phyloP scores from a whole-genome alignment of 2,888 invertebrate species.

The Fabriciana adippe region DNA sequence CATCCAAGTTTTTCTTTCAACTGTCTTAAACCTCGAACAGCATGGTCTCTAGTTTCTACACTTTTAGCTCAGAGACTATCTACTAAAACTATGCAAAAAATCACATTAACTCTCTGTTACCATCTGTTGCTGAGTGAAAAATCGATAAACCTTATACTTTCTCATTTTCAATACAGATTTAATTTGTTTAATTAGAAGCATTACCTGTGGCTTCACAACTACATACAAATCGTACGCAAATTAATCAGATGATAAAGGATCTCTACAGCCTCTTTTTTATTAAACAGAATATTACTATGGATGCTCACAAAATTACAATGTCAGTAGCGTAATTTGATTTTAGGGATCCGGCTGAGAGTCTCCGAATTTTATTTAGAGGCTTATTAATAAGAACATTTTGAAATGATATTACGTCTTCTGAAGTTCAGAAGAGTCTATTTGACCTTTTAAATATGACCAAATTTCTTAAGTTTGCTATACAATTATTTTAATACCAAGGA shows the following conservation, averaged over 20 bases:
- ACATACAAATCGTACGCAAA: too few relatives aligned
- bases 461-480: not conserved
- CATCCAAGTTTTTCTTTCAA: too few relatives aligned
- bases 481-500: not conserved
- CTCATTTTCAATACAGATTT: not conserved
- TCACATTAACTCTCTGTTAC: too few relatives aligned
- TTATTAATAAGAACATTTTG: not conserved
- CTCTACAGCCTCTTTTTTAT: not conserved
- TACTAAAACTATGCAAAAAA: too few relatives aligned
- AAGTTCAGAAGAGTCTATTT: not conserved
- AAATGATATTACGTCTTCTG: constrained; percentile 4
- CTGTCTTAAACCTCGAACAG: too few relatives aligned
- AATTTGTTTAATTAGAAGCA: not conserved
- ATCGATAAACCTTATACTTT: too few relatives aligned
- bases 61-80: too few relatives aligned
- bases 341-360: constrained; percentile 1
- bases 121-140: too few relatives aligned
- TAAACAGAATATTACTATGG: not conserved
- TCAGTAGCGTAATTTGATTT: constrained; percentile 10
- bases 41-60: too few relatives aligned
- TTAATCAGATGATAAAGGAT: not conserved
- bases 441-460: not conserved
- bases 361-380: constrained; percentile 3
- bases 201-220: too few relatives aligned
- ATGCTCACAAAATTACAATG: constrained; percentile 1